Base-by-base conservation (phyloP, 30 jellyfish, hydroid and myxozoan genomes). In the Aurelia aurita region DNA sequence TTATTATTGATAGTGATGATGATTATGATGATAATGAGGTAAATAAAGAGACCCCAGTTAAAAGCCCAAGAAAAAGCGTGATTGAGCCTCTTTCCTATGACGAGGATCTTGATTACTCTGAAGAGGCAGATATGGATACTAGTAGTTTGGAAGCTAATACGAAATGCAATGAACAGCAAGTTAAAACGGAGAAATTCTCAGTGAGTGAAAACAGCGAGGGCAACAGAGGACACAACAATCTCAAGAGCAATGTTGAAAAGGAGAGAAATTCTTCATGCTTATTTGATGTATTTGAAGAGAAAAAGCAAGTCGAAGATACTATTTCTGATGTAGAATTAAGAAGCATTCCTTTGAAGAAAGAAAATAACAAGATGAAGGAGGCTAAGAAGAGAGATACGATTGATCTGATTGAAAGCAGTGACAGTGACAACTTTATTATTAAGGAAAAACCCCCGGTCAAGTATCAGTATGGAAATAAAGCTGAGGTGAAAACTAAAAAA, bases 41-140 rank as follows among this genome's bases (percentile, higher is more conserved):
- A 31, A 51, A 11, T 3, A 7, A 19, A 2, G 72, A 47, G 47
- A 26, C 70, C 31, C 35, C 1, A 6, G 20, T 13, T 8, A 16
- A 47, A 22, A 53, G 15, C 72, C 65, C 28, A 61, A 28, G 35
- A 46, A 58, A 13, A 75, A 43, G 87, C 43, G 71, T 58, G 23
- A 16, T 58, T 59, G 77, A 75, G 45, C 87, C 87, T 7, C 59
- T 75, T 21, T 75, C 87, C 23, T 29, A 58, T 75, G 65, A 32
- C 16, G 76, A 54, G 29, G 87, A 75, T 32, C 77, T 57, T 59
- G 87, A 75, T 31, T 58, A 75, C 53, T 75, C 87, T 2, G 76
- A 74, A 28, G 72, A 57, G 29, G 58, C 62, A 69, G 61, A 21
- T 15, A 69, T 22, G 75, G 54, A 63, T 29, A 9, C 44, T 3